Conservation (phyloP, 2,888 invertebrate genomes). For the Iselma pallidipennis region DNA sequence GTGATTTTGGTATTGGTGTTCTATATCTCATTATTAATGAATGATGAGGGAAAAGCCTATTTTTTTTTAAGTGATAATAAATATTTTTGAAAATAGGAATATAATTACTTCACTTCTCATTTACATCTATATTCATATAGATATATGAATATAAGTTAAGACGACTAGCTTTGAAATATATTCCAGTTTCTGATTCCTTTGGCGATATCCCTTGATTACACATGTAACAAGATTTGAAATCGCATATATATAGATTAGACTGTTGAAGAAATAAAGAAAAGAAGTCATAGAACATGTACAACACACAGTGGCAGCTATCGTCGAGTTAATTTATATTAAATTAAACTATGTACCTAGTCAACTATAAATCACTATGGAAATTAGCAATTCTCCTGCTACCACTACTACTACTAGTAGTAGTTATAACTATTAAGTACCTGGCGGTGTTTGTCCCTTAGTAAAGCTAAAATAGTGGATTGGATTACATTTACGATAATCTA, state of each 20-base stretch:
- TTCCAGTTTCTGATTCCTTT: background rate
- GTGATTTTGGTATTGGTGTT: too few relatives aligned
- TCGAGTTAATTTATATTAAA: conserved; percentile 2
- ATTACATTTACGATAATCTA: too few relatives aligned
- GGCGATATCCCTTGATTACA: background rate
- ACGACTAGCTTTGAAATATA: background rate
- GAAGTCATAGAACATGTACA: background rate
- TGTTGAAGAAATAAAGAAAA: background rate
- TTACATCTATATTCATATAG: too few relatives aligned
- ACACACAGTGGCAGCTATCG: background rate
- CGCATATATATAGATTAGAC: background rate
- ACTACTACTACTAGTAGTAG: background rate
- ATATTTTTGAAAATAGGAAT: too few relatives aligned
- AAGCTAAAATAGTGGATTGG: background rate
- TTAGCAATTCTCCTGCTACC: background rate
- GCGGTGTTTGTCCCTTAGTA: background rate
- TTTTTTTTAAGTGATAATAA: too few relatives aligned
- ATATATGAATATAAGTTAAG: background rate
- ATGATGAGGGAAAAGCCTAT: too few relatives aligned
- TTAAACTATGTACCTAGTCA: conserved; percentile 1
- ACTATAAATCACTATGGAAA: conserved; percentile 7
- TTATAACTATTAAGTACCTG: background rate
- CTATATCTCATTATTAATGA: too few relatives aligned
- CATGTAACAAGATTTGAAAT: background rate
- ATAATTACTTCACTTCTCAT: too few relatives aligned